Percentiles rank a stretch among this genome's conserved stretches.
phyloP scores from a whole-genome alignment of 2,888 invertebrate species.

The Meghimatium bilineatum region DNA sequence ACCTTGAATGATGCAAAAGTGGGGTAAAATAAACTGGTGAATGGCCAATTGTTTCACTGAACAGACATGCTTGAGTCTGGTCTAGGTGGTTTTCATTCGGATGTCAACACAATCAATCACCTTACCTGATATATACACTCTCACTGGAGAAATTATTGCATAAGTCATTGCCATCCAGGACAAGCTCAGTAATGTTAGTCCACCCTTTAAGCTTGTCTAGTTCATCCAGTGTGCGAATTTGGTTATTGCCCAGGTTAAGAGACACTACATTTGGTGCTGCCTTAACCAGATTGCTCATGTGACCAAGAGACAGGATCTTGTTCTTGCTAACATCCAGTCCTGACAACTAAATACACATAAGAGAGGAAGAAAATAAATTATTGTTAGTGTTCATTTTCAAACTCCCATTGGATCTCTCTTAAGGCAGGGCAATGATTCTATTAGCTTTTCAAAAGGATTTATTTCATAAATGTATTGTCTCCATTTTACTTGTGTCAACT shows the following conservation, averaged over 20 bases:
- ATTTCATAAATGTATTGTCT: too few species aligned
- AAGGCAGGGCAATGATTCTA: too few species aligned
- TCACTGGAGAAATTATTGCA: conserved; percentile 87
- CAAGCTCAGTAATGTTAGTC: conserved; percentile 84
- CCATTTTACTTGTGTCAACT: too few species aligned
- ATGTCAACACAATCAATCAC: neutral
- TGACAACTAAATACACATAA: conserved; percentile 75
- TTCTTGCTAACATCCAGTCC: conserved; percentile 90
- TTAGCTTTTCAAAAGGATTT: too few species aligned
- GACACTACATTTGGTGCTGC: conserved; percentile 86
- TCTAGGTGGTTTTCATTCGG: too few species aligned
- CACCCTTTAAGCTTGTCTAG: conserved; percentile 85
- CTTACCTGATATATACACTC: conserved; percentile 82
- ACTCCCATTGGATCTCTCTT: too few species aligned
- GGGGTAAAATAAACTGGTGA: too few species aligned
- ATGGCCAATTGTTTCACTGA: too few species aligned
- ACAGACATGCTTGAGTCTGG: too few species aligned
- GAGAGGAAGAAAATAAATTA: neutral
- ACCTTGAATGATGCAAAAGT: too few species aligned
- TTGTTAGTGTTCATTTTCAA: too few species aligned
- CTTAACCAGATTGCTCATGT: conserved; percentile 82
- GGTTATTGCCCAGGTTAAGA: conserved; percentile 88
- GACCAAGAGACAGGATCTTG: conserved; percentile 84
- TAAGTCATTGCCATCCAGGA: conserved; percentile 88
- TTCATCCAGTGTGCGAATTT: conserved; percentile 74